phyloP scores from a whole-genome alignment of 2,797 vertebrate species.

The Rhynchotus rufescens region DNA sequence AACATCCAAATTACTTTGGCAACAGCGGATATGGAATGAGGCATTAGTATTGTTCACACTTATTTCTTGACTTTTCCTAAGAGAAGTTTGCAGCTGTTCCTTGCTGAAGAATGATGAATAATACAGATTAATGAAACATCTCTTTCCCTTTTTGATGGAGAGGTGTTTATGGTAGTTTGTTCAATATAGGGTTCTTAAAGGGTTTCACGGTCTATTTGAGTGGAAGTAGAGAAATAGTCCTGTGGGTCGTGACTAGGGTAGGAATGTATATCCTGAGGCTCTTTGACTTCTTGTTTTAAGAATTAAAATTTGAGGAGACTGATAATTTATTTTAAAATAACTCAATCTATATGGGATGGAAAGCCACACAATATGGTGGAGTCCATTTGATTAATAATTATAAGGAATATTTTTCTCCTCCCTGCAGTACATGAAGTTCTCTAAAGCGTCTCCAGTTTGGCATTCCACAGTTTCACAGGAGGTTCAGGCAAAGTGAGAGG shows the following conservation, averaged over 20 bases:
- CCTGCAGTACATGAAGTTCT: neutral
- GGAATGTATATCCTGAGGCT: neutral
- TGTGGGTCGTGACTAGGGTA: neutral
- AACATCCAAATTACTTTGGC: constrained; percentile 25
- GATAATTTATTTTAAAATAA: neutral
- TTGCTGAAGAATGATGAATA: neutral
- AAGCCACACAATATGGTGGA: neutral
- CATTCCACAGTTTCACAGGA: neutral
- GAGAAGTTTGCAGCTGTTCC: neutral
- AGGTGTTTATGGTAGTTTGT: neutral
- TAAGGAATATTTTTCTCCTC: neutral
- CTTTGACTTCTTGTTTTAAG: neutral
- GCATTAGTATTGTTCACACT: neutral
- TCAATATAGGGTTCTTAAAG: neutral
- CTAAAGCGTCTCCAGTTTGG: neutral
- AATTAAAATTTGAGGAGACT: neutral
- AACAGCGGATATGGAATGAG: neutral
- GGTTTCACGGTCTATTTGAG: neutral
- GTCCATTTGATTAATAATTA: neutral
- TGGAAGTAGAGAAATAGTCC: neutral
- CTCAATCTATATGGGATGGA: neutral
- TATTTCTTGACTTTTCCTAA: neutral
- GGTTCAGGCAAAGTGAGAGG: neutral
- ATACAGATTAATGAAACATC: neutral
- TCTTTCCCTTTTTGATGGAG: neutral